Evolutionary conservation across 2,888 invertebrate genomes (phyloP), one percentile per base, ranked within the genome.

Genomic region (Reticulitermes lucifugus): DNA sequence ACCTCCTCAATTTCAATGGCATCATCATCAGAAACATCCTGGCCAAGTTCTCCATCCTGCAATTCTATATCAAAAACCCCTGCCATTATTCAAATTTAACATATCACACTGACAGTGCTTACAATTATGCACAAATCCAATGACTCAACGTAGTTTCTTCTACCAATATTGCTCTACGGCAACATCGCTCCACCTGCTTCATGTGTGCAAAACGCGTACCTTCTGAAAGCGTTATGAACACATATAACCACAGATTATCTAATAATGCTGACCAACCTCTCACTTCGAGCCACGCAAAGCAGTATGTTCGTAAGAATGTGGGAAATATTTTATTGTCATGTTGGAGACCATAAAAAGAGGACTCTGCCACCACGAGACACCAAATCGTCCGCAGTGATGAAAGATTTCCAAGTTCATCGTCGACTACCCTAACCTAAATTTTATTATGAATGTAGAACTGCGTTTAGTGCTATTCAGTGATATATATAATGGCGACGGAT

Each of bases 51-150:
- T 86, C 91, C 92, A 90, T 95, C 95, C 90, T 95, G 95, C 90
- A 98, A 93, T 92, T 98, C 98, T 91, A 98, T 95, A 93, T 98
- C 97, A 92, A 98, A 98, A 91, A 98, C 96, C 92, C 96, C 97
- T 91, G 96, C 96, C 95, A 96, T 96, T 83, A 86, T 84, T 84
- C 60, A 80, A 59, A 77, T 80, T 73, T 43, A 79, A 75, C n/a
- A 59, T 85, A 41, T 83, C 46, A 83, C 83, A 83, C 75, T 83
- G 83, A 75, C 71, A 70, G 70, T 35, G 25, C 22, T 41, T 70
- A 55, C n/a, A 51, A 55, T 29, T 29, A 51, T 29, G 10, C 59
- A 55, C 29, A 79, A 55, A 21, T 35, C 41, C 18, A 60, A 29
- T 46, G 12, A 55, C 18, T 70, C 80, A 43, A 35, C 41, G 29